A percentile compares a stretch with the other conserved stretches of the same genome.
Evolutionary conservation across 2,888 invertebrate genomes (phyloP).

Genomic region (Syritta pipiens): DNA sequence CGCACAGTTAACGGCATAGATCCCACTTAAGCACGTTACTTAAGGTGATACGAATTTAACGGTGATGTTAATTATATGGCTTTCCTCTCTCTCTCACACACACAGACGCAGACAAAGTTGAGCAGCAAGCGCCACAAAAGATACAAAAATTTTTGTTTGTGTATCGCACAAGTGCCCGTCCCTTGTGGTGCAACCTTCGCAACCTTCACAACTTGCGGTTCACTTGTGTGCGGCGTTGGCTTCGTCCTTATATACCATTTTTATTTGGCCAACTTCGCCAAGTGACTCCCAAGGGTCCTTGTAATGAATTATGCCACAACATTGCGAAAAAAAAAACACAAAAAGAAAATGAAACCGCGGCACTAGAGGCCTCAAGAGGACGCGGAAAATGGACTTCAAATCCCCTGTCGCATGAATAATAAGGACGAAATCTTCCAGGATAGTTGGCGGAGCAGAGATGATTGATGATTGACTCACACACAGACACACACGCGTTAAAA

Average conservation of each 20-base stretch:
- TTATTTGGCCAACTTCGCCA: slow-evolving; percentile 31
- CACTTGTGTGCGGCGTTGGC: slow-evolving; percentile 27
- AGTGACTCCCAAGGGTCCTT: slow-evolving; percentile 33
- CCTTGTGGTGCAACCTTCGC: slow-evolving; percentile 34
- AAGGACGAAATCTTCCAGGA: slow-evolving; percentile 23
- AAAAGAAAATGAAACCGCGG: too few relatives aligned
- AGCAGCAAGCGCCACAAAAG: not conserved
- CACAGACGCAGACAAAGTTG: not conserved
- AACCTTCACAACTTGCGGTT: slow-evolving; percentile 45
- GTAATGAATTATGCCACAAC: slow-evolving; percentile 50
- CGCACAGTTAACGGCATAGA: not conserved
- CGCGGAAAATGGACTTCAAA: not conserved
- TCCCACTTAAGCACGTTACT: slow-evolving; percentile 14
- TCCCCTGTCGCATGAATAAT: slow-evolving; percentile 54
- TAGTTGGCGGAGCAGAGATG: too few relatives aligned
- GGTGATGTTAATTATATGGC: slow-evolving; percentile 26
- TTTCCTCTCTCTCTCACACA: not conserved
- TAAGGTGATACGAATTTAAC: slow-evolving; percentile 21
- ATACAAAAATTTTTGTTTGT: slow-evolving; percentile 12
- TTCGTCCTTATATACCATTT: too few relatives aligned
- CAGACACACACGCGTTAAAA: not conserved
- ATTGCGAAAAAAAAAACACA: too few relatives aligned
- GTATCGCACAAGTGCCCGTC: slow-evolving; percentile 26
- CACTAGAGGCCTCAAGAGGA: too few relatives aligned
- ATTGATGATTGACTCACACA: slow-evolving; percentile 20